Percentiles rank a stretch among this genome's conserved stretches.
Conservation (phyloP, 2,888 invertebrate species). For the Dryomyza anilis region DNA sequence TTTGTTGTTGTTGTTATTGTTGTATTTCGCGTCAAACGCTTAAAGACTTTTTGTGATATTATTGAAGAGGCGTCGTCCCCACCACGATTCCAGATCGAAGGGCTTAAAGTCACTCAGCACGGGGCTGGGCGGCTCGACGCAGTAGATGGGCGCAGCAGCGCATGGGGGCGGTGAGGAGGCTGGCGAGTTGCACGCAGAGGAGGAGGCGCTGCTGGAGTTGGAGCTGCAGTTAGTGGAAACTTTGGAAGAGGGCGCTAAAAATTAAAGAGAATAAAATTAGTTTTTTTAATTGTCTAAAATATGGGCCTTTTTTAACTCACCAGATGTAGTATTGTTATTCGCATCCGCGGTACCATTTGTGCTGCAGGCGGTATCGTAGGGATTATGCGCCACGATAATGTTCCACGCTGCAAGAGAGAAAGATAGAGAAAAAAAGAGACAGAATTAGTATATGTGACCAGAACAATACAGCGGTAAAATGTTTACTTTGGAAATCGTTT, state of each 20-base stretch:
- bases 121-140: constrained; percentile 76
- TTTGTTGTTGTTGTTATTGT: not conserved
- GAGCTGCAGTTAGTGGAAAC: no score
- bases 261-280: not conserved
- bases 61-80: constrained; percentile 84
- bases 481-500: no score
- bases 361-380: constrained; percentile 47
- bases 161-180: constrained; percentile 49
- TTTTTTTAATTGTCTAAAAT: not conserved
- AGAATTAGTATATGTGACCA: no score
- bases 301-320: constrained; percentile 30
- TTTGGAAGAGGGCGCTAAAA: no score
- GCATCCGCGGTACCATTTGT: constrained; percentile 41
- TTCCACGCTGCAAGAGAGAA: constrained; percentile 54
- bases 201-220: constrained; percentile 37
- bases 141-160: constrained; percentile 64
- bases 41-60: constrained; percentile 81
- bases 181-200: constrained; percentile 32
- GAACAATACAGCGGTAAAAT: no score
- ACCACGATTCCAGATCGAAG: constrained; percentile 89
- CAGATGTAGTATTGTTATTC: constrained; percentile 46
- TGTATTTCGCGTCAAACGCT: constrained; percentile 38
- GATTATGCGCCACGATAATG: constrained; percentile 59
- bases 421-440: no score
- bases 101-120: constrained; percentile 81